These are phyloP conservation scores for Meleagris gallopavo DNA, from an alignment of 2,113 vertebrate genomes.

Conservation along the genomic window DNA sequence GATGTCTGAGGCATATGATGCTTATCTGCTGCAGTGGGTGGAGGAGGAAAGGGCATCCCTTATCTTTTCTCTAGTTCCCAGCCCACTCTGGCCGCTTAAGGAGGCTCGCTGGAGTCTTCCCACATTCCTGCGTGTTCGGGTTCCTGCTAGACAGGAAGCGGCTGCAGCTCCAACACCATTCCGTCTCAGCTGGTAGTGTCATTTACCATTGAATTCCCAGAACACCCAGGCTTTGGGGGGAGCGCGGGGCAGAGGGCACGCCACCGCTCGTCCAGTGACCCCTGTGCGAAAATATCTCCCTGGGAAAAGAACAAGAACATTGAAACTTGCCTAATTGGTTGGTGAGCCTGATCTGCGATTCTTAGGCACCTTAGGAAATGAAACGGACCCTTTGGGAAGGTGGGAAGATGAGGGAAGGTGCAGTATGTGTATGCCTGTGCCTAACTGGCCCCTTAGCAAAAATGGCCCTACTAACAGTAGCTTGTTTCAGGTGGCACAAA, in stretches of 20 bases:
- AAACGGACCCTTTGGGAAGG: background rate
- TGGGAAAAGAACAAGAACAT: constrained; percentile 34
- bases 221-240: background rate
- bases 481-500: background rate
- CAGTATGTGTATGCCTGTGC: rapidly evolving
- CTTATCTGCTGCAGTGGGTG: constrained; percentile 69
- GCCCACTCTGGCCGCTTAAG: constrained; percentile 46
- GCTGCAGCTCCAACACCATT: constrained; percentile 47
- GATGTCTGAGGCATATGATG: constrained; percentile 67
- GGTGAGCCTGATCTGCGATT: background rate
- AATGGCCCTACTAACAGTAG: background rate
- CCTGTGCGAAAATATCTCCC: background rate
- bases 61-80: constrained; percentile 64
- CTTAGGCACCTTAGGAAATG: background rate
- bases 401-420: background rate
- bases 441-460: background rate
- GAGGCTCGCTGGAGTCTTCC: constrained; percentile 63
- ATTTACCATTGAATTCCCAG: constrained; percentile 34
- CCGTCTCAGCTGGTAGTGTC: constrained; percentile 70
- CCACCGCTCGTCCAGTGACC: background rate
- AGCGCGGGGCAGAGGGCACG: background rate
- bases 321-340: constrained; percentile 35
- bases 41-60: constrained; percentile 66
- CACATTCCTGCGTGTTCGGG: constrained; percentile 33
- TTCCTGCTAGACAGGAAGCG: constrained; percentile 65